Base-by-base conservation (phyloP, 37 sponge, comb jelly and placozoan genomes). In the Agelas oroides region DNA sequence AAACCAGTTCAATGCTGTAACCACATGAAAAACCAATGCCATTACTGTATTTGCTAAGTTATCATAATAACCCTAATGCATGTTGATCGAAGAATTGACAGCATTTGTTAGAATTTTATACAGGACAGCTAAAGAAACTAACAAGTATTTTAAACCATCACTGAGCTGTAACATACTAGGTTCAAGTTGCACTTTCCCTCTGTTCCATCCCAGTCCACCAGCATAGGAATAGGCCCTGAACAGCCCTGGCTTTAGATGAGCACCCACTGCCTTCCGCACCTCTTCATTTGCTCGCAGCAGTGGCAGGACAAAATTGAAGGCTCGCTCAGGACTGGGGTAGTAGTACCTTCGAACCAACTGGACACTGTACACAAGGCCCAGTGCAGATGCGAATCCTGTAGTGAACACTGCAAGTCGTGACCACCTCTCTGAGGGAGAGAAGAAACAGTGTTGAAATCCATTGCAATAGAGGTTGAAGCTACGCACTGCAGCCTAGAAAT, bases 151-250 rank as follows among this genome's bases (percentile, higher is more conserved):
- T n/a, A n/a, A n/a, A n/a, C n/a, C n/a, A n/a, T n/a, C n/a, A n/a
- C n/a, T n/a, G n/a, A n/a, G n/a, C n/a, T n/a, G n/a, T 8, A 46
- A 46, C 46, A 3, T 46, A 46, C 46, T 46, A 46, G 46, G 46
- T 37, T 40, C 59, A 60, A 30, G 33, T 28, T 24, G 18, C 53
- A 53, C 28, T 5, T 33, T 21, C 82, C 82, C 40, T 40, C 57
- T 52, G 30, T 46, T 85, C 77, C 77, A 76, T 18, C 20, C 19
- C 57, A 77, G 40, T 16, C 89, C 89, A 56, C 89, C 89, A n/a
- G 35, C 69, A 46, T 88, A 88, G 2, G 83, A 52, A 54, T 88
- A 82, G 1, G 89, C 89, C 32, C 73, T 82, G 63, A 88, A 82
- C 78, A 82, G 78, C 33, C 89, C 89, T 28, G 83, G 69, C 53